Evolutionary conservation across 1,140 invertebrate species (phyloP).

Genomic region (Trichonephila inaurata): DNA sequence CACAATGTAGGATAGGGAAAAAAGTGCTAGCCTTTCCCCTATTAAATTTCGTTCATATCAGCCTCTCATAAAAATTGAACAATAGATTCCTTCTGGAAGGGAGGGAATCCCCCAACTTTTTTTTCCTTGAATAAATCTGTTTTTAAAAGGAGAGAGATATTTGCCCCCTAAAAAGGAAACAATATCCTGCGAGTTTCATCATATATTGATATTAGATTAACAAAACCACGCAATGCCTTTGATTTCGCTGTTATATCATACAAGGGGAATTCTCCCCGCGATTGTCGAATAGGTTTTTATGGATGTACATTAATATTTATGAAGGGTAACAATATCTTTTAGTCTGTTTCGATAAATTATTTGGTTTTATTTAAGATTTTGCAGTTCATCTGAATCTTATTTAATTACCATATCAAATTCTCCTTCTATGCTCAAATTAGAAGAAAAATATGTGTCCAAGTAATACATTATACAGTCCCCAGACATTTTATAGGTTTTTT

Average conservation of each 20-base stretch:
- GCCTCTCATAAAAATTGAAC: slow-evolving; percentile 17
- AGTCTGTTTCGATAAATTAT: too few relatives aligned
- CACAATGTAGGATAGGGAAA: not conserved
- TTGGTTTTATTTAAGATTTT: too few relatives aligned
- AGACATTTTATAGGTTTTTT: too few relatives aligned
- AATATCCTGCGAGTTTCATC: not conserved
- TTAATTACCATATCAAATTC: too few relatives aligned
- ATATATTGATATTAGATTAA: slow-evolving; percentile 20
- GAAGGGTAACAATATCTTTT: too few relatives aligned
- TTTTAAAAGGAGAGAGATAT: not conserved
- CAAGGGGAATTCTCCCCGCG: not conserved
- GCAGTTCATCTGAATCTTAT: too few relatives aligned
- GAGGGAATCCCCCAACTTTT: not conserved
- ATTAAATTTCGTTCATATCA: slow-evolving; percentile 31
- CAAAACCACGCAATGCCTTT: not conserved
- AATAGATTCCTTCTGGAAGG: not conserved
- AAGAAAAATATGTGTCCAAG: too few relatives aligned
- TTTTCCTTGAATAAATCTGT: not conserved
- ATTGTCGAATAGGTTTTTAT: too few relatives aligned
- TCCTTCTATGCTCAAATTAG: too few relatives aligned
- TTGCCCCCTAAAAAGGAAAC: slow-evolving; percentile 20
- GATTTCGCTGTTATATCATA: not conserved
- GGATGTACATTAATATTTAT: too few relatives aligned
- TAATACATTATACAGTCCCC: too few relatives aligned
- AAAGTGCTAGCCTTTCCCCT: not conserved